phyloP scores from a whole-genome alignment of 2,113 vertebrate genomes.

The Myotis brandtii region DNA sequence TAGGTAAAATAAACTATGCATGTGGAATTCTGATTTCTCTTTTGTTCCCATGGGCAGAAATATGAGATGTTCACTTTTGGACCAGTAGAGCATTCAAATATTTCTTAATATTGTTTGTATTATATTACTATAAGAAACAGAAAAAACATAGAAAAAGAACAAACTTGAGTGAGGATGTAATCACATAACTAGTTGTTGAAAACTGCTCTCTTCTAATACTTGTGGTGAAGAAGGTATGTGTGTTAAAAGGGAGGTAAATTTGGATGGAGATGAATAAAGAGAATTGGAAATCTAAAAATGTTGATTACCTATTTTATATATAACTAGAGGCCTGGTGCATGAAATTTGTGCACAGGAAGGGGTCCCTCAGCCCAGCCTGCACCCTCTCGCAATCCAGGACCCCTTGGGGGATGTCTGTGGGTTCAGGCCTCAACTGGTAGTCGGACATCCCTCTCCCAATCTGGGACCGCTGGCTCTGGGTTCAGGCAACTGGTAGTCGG shows the following conservation, averaged over 20 bases:
- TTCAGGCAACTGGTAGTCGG: too few relatives aligned
- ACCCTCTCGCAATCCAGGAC: too few relatives aligned
- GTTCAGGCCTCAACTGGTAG: too few relatives aligned
- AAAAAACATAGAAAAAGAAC: background rate
- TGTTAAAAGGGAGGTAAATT: rapidly evolving
- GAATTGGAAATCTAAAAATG: background rate
- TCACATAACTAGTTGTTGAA: background rate
- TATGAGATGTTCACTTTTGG: background rate
- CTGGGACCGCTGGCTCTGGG: too few relatives aligned
- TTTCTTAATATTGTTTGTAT: background rate
- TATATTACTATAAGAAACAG: background rate
- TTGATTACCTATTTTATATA: too few relatives aligned
- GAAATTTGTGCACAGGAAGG: too few relatives aligned
- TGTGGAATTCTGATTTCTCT: background rate
- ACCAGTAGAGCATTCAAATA: background rate
- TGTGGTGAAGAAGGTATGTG: background rate
- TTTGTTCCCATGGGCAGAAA: background rate
- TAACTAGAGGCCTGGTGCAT: too few relatives aligned
- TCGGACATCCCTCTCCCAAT: too few relatives aligned
- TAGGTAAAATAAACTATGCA: background rate
- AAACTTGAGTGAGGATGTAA: background rate
- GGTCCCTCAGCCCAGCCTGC: too few relatives aligned
- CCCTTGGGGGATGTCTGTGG: too few relatives aligned
- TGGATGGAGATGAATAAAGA: background rate
- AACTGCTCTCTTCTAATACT: background rate